Evolutionary conservation across 2,888 invertebrate species (phyloP).

Genomic region (Clanis bilineata): DNA sequence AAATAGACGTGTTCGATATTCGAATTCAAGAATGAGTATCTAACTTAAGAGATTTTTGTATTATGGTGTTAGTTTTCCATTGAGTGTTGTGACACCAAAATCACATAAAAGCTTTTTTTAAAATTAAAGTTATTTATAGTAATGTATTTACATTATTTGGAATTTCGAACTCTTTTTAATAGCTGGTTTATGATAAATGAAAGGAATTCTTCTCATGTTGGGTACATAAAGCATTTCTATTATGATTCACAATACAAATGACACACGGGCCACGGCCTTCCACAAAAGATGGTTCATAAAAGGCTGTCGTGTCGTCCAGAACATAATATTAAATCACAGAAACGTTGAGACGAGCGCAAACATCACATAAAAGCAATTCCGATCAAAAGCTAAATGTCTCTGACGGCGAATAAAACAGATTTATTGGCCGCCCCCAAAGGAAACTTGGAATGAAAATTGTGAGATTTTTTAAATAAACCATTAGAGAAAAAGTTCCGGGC

Average conservation of each 20-base stretch:
- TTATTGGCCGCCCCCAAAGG: slow-evolving; percentile 66
- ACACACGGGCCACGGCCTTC: slow-evolving; percentile 40
- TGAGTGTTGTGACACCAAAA: too few species aligned
- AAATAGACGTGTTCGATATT: slow-evolving; percentile 30
- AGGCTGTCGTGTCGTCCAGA: slow-evolving; percentile 58
- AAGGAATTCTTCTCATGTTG: background rate
- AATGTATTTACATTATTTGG: background rate
- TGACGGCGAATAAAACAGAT: slow-evolving; percentile 72
- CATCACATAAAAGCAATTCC: slow-evolving; percentile 77
- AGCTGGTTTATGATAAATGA: background rate
- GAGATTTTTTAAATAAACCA: slow-evolving; percentile 80
- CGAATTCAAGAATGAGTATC: background rate
- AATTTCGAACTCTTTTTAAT: background rate
- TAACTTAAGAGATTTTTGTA: background rate
- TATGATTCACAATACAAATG: slow-evolving; percentile 26
- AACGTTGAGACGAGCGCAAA: slow-evolving; percentile 70
- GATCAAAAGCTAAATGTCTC: slow-evolving; percentile 76
- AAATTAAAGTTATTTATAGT: background rate
- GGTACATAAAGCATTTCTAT: background rate
- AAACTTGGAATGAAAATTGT: slow-evolving; percentile 77
- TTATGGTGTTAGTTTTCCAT: background rate
- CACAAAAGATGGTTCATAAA: slow-evolving; percentile 43
- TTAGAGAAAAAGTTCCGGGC: slow-evolving; percentile 79
- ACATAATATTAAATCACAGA: slow-evolving; percentile 69
- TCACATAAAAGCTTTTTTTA: too few species aligned